phyloP scores from a whole-genome alignment of 2,888 invertebrate genomes.

The Megastigmus dorsalis region DNA sequence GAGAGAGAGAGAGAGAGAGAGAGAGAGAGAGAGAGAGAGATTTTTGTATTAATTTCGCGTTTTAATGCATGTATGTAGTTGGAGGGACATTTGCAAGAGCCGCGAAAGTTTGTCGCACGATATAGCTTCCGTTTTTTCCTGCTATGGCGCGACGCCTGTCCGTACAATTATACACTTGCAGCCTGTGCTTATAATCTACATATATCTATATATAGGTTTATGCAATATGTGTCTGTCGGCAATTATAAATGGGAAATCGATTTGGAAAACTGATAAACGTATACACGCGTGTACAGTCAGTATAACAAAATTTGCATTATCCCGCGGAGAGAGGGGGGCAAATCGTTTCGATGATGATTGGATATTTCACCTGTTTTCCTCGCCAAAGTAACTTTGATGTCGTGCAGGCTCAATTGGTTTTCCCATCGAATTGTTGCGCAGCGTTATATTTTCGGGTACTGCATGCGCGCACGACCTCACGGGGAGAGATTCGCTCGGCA shows the following conservation, averaged over 20 bases:
- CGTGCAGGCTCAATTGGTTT: not conserved
- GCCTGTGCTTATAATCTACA: no score
- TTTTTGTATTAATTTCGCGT: constrained; percentile 65
- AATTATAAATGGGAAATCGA: no score
- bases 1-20: constrained; percentile 54
- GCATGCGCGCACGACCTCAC: no score
- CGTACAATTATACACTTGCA: no score
- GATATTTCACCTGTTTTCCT: constrained; percentile 13
- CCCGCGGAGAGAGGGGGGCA: no score
- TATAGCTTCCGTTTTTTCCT: not conserved
- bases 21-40: not conserved
- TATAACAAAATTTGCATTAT: no score
- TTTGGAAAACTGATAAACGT: no score
- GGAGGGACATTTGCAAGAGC: constrained; percentile 35
- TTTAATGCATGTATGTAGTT: constrained; percentile 59
- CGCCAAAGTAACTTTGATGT: not conserved
- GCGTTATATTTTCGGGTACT: not conserved
- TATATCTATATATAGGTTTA: no score
- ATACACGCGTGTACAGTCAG: no score
- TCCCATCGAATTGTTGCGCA: no score
- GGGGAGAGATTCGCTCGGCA: not conserved
- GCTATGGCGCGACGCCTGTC: no score
- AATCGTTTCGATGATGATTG: constrained; percentile 16
- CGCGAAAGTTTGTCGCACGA: constrained; percentile 41
- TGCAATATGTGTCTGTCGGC: no score